Evolutionary conservation across 2,797 vertebrate species (phyloP).

Genomic region (Lepilemur ruficaudatus): DNA sequence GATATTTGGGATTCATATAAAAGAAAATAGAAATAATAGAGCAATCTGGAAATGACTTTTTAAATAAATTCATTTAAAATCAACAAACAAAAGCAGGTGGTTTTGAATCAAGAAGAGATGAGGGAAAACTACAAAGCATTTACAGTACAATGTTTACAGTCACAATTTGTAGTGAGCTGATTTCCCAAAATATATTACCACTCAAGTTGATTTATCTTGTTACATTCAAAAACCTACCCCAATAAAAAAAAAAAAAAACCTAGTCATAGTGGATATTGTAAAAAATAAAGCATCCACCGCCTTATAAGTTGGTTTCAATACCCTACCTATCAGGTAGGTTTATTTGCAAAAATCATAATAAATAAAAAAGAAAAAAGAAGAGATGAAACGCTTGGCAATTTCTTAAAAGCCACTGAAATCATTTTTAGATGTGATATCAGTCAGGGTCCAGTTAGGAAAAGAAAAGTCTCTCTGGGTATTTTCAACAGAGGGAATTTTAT

Average conservation of each 20-base stretch:
- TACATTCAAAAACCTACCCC: no score
- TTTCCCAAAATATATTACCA: no score
- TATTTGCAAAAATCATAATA: no score
- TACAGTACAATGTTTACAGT: no score
- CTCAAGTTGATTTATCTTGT: no score
- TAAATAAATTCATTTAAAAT: conserved; percentile 39
- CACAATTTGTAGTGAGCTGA: no score
- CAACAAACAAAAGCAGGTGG: conserved; percentile 46
- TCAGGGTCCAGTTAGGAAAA: neutral
- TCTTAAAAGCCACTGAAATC: neutral
- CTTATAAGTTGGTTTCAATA: no score
- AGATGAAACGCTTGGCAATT: neutral
- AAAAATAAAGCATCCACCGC: no score
- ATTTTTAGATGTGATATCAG: conserved; percentile 29
- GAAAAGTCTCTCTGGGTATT: neutral
- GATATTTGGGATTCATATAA: neutral
- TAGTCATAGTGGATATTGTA: no score
- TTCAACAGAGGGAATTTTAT: neutral
- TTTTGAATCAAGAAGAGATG: conserved; percentile 40
- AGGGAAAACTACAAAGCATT: neutral
- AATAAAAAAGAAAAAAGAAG: neutral
- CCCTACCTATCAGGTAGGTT: no score
- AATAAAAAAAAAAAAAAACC: no score
- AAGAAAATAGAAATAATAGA: conserved; percentile 32
- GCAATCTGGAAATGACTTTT: conserved; percentile 44